These are phyloP conservation scores for Haliclona indistincta DNA, from an alignment of 37 sponge, comb jelly and placozoan species.

Conservation along the genomic window DNA sequence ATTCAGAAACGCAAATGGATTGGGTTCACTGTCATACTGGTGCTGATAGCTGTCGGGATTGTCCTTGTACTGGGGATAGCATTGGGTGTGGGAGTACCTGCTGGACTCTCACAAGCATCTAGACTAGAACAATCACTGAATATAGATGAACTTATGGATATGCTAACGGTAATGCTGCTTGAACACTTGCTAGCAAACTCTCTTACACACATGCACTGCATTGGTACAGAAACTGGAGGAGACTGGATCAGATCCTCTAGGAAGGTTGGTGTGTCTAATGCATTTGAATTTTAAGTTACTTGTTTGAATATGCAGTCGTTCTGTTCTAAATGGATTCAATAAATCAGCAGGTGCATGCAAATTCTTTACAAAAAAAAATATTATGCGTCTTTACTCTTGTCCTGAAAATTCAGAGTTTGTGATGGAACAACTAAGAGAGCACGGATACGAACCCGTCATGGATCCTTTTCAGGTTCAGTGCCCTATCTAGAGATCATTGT, in stretches of 20 bases:
- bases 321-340: constrained; percentile 68
- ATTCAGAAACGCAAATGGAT: too few species aligned
- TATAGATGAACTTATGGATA: constrained; percentile 28
- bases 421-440: constrained; percentile 2
- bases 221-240: constrained; percentile 34
- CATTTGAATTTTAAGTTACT: too few species aligned
- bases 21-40: neutral
- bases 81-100: constrained; percentile 11
- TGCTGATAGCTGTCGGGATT: constrained; percentile 8
- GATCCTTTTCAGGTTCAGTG: neutral
- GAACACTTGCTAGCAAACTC: neutral
- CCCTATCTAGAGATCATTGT: neutral
- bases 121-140: constrained; percentile 1
- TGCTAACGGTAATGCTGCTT: constrained; percentile 30
- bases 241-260: neutral
- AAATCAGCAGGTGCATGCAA: constrained; percentile 60
- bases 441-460: constrained; percentile 14
- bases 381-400: too few species aligned
- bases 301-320: constrained; percentile 44
- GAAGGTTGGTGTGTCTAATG: too few species aligned
- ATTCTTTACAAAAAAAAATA: neutral
- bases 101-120: neutral
- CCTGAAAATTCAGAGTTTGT: constrained; percentile 16
- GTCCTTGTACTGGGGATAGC: constrained; percentile 8
- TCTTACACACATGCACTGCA: too few species aligned